Evolutionary conservation across 2,888 invertebrate genomes (phyloP).

Genomic region (Heliconius erato): DNA sequence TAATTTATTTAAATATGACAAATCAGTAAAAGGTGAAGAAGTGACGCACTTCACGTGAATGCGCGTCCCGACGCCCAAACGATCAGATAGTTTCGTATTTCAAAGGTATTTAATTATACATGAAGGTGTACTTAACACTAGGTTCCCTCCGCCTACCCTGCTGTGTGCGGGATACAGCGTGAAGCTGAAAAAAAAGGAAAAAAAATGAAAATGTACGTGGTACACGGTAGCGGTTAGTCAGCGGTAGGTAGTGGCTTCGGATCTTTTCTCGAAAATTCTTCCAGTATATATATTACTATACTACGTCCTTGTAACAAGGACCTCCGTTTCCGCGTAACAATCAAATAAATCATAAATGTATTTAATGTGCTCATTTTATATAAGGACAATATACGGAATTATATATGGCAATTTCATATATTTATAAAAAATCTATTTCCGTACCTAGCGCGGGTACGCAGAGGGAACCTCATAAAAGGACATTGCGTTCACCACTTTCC

Average conservation of each 20-base stretch:
- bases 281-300: neutral
- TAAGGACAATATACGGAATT: neutral
- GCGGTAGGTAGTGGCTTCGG: neutral
- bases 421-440: neutral
- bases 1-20: neutral
- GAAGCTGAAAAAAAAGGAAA: too few species aligned
- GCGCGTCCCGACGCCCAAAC: neutral
- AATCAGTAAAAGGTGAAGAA: constrained; percentile 22
- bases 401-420: neutral
- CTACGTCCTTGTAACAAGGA: constrained; percentile 11
- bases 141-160: too few species aligned
- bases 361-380: neutral
- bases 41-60: neutral
- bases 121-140: too few species aligned
- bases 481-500: too few species aligned
- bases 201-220: neutral
- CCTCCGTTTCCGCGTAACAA: constrained; percentile 26
- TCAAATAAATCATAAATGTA: constrained; percentile 20
- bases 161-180: too few species aligned
- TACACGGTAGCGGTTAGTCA: neutral
- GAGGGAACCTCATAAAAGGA: neutral
- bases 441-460: neutral
- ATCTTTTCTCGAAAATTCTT: constrained; percentile 29
- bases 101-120: neutral
- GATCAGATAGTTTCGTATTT: neutral